A percentile compares a stretch with the other conserved stretches of the same genome.
Evolutionary conservation across 1,140 invertebrate species (phyloP).

Genomic region (Drosophila ogumai): DNA sequence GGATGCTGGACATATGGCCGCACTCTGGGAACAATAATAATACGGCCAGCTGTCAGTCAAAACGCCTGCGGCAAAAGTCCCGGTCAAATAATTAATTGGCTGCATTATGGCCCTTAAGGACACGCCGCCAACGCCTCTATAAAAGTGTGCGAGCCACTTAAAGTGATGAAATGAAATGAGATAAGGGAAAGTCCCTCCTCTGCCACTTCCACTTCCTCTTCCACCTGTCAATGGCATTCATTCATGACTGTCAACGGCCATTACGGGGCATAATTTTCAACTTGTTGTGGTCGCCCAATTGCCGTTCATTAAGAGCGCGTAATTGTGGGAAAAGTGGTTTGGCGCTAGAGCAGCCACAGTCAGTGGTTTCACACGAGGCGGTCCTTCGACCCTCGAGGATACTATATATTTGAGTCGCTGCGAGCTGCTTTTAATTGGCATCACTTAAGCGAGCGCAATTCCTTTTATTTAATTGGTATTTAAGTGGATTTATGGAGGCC

Average conservation of each 20-base stretch:
- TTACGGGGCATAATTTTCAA: conserved; percentile 76
- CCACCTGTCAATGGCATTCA: conserved; percentile 67
- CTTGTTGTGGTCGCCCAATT: conserved; percentile 77
- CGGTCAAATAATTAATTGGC: conserved; percentile 77
- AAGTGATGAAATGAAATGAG: conserved; percentile 18
- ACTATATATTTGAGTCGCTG: not conserved
- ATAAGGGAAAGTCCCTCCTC: not conserved
- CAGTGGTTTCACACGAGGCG: conserved; percentile 12
- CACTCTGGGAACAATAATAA: conserved; percentile 70
- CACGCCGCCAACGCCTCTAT: conserved; percentile 1
- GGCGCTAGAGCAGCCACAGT: conserved; percentile 29
- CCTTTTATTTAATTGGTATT: conserved; percentile 7
- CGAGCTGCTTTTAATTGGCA: conserved; percentile 15
- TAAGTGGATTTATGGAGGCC: not conserved
- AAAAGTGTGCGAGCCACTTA: conserved; percentile 23
- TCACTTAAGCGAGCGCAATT: conserved; percentile 2
- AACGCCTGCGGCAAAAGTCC: conserved; percentile 52
- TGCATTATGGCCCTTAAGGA: conserved; percentile 58
- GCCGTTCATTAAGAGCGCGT: conserved; percentile 76
- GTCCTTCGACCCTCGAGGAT: not conserved
- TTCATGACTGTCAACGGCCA: conserved; percentile 33
- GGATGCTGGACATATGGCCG: conserved; percentile 37
- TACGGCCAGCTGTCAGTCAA: conserved; percentile 73
- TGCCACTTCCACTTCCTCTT: not conserved
- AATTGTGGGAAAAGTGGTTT: conserved; percentile 76